Percentiles rank a stretch among this genome's conserved stretches.
Evolutionary conservation across 2,113 vertebrate species (phyloP).

Genomic region (Serinus canaria): DNA sequence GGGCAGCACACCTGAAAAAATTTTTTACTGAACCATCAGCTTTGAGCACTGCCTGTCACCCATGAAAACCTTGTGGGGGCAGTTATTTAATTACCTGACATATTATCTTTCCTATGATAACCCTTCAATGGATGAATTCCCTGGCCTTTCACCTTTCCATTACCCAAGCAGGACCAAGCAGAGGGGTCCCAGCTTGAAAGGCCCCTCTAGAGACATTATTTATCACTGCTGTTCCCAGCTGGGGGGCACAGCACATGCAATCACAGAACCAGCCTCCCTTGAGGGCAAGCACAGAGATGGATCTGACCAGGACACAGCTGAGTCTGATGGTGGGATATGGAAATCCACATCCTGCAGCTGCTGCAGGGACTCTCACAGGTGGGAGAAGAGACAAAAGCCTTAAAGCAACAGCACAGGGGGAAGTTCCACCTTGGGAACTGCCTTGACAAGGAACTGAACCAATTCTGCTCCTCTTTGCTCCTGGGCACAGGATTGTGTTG

Average conservation of each 20-base stretch:
- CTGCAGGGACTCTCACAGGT: not conserved
- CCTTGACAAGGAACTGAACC: not conserved
- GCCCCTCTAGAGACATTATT: not conserved
- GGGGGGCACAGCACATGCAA: not conserved
- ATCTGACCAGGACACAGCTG: slow-evolving; percentile 1
- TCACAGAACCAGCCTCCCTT: not conserved
- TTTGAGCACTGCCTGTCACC: not conserved
- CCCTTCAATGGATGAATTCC: not conserved
- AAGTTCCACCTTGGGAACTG: not conserved
- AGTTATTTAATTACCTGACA: slow-evolving; percentile 18
- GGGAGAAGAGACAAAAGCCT: not conserved
- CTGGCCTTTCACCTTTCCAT: not conserved
- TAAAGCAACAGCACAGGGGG: not conserved
- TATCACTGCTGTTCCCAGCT: not conserved
- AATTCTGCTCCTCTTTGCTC: not conserved
- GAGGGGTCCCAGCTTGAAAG: not conserved
- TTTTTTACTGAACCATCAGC: not conserved
- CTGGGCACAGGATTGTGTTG: not conserved
- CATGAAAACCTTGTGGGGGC: not conserved
- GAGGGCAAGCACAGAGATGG: not conserved
- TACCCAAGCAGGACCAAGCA: not conserved
- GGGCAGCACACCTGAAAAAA: not conserved
- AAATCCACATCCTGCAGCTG: slow-evolving; percentile 20
- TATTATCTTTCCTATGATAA: not conserved
- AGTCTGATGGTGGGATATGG: not conserved